Conservation (phyloP, 2,888 invertebrate genomes). For the Aphrophora alni region DNA sequence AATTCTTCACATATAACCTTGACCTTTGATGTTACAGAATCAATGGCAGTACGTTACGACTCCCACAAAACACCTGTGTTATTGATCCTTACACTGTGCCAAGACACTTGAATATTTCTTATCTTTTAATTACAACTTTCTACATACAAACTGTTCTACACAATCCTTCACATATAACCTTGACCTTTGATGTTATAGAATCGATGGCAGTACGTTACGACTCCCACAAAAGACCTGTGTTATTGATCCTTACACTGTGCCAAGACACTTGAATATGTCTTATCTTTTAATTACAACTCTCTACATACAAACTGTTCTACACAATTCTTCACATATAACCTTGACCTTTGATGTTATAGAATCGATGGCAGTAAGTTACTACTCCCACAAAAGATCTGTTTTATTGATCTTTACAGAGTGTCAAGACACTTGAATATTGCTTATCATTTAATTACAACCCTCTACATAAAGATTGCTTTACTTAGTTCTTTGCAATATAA, state of each 20-base stretch:
- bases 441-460: too few relatives aligned
- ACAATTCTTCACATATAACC: not conserved
- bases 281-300: too few relatives aligned
- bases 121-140: too few relatives aligned
- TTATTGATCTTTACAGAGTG: not conserved
- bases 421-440: not conserved
- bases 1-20: too few relatives aligned
- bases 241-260: not conserved
- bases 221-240: not conserved
- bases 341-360: not conserved
- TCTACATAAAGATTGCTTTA: too few relatives aligned
- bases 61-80: too few relatives aligned
- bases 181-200: not conserved
- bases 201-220: not conserved
- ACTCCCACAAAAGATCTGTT: not conserved
- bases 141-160: not conserved
- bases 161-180: not conserved
- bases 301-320: too few relatives aligned
- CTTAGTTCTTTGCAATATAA: not conserved
- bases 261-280: not conserved
- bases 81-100: too few relatives aligned
- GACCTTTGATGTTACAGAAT: too few relatives aligned
- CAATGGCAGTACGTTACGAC: too few relatives aligned
- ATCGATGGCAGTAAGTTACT: not conserved
- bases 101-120: too few relatives aligned